Evolutionary conservation across 92 coral and sea anemone genomes (phyloP).

Genomic region (Muricea muricata): DNA sequence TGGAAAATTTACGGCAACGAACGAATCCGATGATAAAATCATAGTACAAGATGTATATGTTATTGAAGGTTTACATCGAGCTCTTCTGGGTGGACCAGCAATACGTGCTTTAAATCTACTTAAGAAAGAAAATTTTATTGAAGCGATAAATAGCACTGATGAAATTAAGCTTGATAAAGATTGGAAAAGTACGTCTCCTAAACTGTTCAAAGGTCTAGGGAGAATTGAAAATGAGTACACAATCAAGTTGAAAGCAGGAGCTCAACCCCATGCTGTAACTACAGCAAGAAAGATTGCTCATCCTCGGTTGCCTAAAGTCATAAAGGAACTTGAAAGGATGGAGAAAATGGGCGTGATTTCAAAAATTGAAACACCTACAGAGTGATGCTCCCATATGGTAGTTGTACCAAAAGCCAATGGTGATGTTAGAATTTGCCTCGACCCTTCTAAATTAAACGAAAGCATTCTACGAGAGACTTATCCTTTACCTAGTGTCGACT

Average conservation of each 20-base stretch:
- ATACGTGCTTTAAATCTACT: background rate
- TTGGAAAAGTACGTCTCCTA: background rate
- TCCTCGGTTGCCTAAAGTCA: conserved; percentile 11
- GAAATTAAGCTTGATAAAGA: background rate
- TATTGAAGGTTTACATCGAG: conserved; percentile 21
- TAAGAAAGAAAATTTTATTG: background rate
- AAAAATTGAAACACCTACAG: conserved; percentile 5
- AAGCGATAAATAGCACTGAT: background rate
- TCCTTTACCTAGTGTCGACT: conserved; percentile 20
- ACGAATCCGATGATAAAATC: background rate
- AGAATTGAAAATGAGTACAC: conserved; percentile 19
- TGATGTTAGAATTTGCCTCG: conserved; percentile 25
- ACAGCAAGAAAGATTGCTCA: conserved; percentile 4
- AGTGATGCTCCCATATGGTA: conserved; percentile 31
- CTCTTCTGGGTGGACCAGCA: conserved; percentile 15
- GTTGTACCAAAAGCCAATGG: conserved; percentile 25
- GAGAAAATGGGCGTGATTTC: conserved; percentile 32
- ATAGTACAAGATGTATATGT: conserved; percentile 25
- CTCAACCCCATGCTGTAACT: conserved; percentile 9
- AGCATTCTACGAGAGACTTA: conserved; percentile 17
- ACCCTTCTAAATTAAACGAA: conserved; percentile 24
- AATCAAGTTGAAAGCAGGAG: background rate
- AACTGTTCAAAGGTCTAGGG: conserved; percentile 29
- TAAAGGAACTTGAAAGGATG: conserved; percentile 8
- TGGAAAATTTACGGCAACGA: background rate